Base-by-base conservation (phyloP, 2,113 vertebrate species). In the Odontophorus gujanensis region DNA sequence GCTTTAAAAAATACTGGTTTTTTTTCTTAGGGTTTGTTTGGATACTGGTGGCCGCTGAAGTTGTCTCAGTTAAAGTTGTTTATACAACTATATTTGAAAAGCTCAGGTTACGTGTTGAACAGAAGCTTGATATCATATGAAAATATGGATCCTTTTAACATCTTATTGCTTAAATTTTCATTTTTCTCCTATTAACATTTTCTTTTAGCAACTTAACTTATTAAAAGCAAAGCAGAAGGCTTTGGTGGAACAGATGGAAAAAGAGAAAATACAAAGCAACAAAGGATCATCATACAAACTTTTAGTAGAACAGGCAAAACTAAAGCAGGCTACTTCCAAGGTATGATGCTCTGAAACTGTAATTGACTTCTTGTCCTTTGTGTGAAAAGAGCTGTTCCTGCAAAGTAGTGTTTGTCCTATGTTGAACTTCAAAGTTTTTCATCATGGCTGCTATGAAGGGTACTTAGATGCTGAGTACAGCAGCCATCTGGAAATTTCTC, bases 191-290 rank as follows among this genome's bases (percentile, higher is more conserved):
- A 98, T 94, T 97, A 96, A 98, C 97, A 97, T 97, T 98, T 99
- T 98, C 97, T 98, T 99, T 97, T 97, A 99, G 99, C 99, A 99
- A 99, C 98, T 99, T 98, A 99, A 99, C 98, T 97, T 99, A 97
- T 97, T 99, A 98, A 99, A 99, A 98, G 99, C 99, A 92, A 99
- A 99, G 98, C 99, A 99, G 98, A 99, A 99, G 98, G 99, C 99
- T 98, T 98, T 99, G 98, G 99, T 99, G 96, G 99, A 99, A 97
- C 99, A 99, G 96, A 99, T 99, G 84, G 99, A 99, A 98, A 99
- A 99, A 98, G 99, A 99, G 98, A 99, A 99, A 98, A 99, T 99
- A 97, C 99, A 99, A 96, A 99, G 99, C 98, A 99, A 99, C 98
- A 99, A 99, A 97, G 99, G 99, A 97, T 99, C 99, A 91, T 99